Conservation (phyloP, 2,888 invertebrate genomes). For the Willowsia nigromaculata region DNA sequence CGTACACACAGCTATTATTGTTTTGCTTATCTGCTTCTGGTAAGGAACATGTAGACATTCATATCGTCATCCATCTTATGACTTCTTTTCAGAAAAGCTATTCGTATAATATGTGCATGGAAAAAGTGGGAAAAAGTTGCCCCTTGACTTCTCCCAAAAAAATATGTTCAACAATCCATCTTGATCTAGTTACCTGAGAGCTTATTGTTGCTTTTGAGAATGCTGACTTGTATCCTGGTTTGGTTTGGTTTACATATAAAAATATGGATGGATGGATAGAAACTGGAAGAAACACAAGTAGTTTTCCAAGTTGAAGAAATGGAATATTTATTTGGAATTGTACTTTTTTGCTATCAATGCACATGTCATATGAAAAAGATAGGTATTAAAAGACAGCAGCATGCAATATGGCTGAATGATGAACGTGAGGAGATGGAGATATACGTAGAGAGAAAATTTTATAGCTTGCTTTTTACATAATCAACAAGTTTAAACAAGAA, state of each 20-base stretch:
- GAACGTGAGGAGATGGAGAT: background rate
- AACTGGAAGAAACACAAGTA: background rate
- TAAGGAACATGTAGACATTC: background rate
- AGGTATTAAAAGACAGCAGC: slow-evolving; percentile 32
- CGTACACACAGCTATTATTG: background rate
- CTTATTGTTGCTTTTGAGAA: background rate
- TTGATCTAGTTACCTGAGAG: slow-evolving; percentile 40
- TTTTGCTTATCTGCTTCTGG: background rate
- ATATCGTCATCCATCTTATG: background rate
- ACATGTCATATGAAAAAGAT: background rate
- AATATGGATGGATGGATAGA: slow-evolving; percentile 36
- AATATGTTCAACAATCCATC: slow-evolving; percentile 16
- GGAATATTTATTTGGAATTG: too few species aligned
- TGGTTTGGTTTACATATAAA: background rate
- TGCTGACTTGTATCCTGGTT: background rate
- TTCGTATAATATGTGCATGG: slow-evolving; percentile 54
- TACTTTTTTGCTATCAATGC: too few species aligned
- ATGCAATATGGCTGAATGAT: slow-evolving; percentile 50
- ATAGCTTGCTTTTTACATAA: slow-evolving; percentile 32
- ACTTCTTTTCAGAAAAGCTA: background rate
- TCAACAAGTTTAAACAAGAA: slow-evolving; percentile 29
- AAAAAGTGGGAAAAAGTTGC: slow-evolving; percentile 47
- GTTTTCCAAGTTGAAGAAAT: background rate
- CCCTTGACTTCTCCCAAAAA: slow-evolving; percentile 29
- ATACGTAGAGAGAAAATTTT: background rate